Base-by-base conservation (phyloP, 2,797 vertebrate genomes). In the Oreonectes daqikongensis region DNA sequence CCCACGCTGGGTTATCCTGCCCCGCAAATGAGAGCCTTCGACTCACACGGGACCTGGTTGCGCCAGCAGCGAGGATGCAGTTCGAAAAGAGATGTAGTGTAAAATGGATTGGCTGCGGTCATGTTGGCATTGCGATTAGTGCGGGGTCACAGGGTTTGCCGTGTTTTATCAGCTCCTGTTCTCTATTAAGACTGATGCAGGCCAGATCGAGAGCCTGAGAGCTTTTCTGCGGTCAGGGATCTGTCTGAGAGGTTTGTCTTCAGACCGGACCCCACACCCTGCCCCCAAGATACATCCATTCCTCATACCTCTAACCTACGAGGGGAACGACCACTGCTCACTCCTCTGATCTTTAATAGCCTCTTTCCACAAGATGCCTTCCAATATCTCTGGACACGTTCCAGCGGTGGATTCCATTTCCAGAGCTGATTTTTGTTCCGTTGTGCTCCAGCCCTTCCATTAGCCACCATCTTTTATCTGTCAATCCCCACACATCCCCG, bases 331-430 rank as follows among this genome's bases (percentile, higher is more conserved):
- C 53, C 65, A 59, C 74, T 69, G 64, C 65, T 76, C 75, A 69
- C 75, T 70, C 44, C 75, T 81, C 35, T 44, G 28, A 53, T 68
- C 63, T 61, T 78, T 78, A 75, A 84, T 78, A 78, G 71, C 73
- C 72, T 71, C 70, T 76, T 81, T 81, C 74, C 72, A 74, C 60
- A 79, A 81, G 76, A 79, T 75, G 76, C 64, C 73, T 80, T 79
- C 75, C 80, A 72, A 77, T 79, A 79, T 82, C 70, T 77, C 77
- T 63, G 42, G 73, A 79, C 69, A 77, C 74, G 69, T 84, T 84
- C 77, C 80, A 82, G 78, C 50, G 46, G 17, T 35, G 28, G 65
- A 82, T 82, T 67, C 55, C 70, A 84, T 84, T 85, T 81, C 77
- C 66, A 76, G 48, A 72, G 72, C 61, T 69, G 69, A 80, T 64